A percentile compares a stretch with the other conserved stretches of the same genome.
Conservation (phyloP, 2,113 vertebrate genomes). For the Saccopteryx leptura region DNA sequence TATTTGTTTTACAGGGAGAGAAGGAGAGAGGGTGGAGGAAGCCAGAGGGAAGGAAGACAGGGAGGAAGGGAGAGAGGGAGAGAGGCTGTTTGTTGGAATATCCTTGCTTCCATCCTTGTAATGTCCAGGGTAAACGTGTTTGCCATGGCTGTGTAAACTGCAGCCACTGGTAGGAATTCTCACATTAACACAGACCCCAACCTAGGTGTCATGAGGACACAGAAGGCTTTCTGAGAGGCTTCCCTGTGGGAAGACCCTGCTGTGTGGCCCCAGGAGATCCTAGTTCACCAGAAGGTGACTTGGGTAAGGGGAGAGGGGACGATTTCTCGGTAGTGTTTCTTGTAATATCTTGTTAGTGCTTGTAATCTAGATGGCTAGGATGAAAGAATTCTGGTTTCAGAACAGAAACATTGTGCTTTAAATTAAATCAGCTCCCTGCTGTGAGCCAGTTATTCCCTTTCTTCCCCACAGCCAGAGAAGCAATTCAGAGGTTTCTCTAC, state of each 20-base stretch:
- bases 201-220: background rate
- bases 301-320: background rate
- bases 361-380: constrained; percentile 77
- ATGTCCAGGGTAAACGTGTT: background rate
- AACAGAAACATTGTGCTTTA: constrained; percentile 81
- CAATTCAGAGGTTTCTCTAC: constrained; percentile 79
- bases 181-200: background rate
- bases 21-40: too few relatives aligned
- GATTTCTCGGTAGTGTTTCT: constrained; percentile 61
- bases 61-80: too few relatives aligned
- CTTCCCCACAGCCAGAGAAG: constrained; percentile 78
- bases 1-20: too few relatives aligned
- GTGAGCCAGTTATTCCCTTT: constrained; percentile 77
- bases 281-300: background rate
- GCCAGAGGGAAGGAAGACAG: accelerated
- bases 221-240: background rate
- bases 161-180: background rate
- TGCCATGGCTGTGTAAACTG: background rate
- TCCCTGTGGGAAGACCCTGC: background rate
- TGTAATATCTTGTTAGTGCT: constrained; percentile 72
- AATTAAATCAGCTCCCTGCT: constrained; percentile 78
- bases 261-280: background rate
- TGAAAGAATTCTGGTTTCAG: constrained; percentile 81
- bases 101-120: background rate
- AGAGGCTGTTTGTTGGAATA: background rate